Conservation (phyloP, 2,113 vertebrate species). For the Tiliqua scincoides region DNA sequence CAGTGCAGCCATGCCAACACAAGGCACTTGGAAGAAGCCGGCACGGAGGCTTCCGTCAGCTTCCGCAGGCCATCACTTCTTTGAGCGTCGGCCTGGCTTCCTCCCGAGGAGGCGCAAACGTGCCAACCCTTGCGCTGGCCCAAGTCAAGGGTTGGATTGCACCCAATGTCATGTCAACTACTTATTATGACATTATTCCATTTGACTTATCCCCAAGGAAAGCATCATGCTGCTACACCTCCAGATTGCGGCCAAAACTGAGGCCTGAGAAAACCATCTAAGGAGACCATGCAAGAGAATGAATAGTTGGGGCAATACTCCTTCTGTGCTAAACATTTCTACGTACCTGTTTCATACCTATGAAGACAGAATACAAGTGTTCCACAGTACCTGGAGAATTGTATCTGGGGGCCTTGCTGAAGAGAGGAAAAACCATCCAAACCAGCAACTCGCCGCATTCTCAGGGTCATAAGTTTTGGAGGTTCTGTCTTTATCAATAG, state of each 20-base stretch:
- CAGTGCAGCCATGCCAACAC: too few species aligned
- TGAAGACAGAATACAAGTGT: neutral
- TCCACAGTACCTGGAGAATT: constrained; percentile 28
- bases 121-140: too few species aligned
- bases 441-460: neutral
- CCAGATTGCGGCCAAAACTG: neutral
- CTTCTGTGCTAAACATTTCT: neutral
- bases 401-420: constrained; percentile 24
- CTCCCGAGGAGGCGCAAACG: too few species aligned
- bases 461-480: neutral
- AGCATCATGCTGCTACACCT: too few species aligned
- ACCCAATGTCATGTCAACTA: too few species aligned
- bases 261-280: neutral
- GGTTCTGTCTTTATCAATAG: constrained; percentile 30
- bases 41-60: too few species aligned
- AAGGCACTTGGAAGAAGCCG: too few species aligned
- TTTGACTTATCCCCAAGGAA: too few species aligned
- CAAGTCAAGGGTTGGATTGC: too few species aligned
- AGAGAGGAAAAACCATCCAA: neutral
- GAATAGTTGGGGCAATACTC: neutral
- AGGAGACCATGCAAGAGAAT: neutral
- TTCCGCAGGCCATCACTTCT: too few species aligned
- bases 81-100: too few species aligned
- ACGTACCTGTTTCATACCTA: neutral
- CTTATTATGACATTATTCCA: too few species aligned